phyloP scores from a whole-genome alignment of 2,888 invertebrate genomes.

The Zootermopsis nevadensis region DNA sequence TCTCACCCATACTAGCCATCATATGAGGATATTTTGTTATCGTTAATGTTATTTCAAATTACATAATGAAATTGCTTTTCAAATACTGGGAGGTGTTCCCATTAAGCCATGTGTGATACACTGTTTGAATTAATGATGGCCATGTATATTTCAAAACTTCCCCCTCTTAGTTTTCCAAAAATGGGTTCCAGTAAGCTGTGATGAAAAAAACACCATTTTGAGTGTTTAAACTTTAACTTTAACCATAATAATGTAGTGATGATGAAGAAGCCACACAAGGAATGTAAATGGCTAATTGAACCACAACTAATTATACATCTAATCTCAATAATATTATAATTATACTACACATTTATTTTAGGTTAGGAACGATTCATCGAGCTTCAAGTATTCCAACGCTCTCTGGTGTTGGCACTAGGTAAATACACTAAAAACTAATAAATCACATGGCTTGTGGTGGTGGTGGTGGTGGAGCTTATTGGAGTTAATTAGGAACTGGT shows the following conservation, averaged over 20 bases:
- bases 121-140: no score
- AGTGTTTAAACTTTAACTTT: background rate
- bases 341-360: conserved; percentile 59
- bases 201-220: background rate
- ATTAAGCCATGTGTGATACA: no score
- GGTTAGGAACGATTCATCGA: conserved; percentile 83
- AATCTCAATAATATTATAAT: conserved; percentile 9
- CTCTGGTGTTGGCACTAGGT: conserved; percentile 80
- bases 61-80: no score
- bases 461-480: background rate
- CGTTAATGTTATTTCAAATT: no score
- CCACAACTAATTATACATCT: conserved; percentile 4
- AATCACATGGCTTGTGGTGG: background rate
- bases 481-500: no score
- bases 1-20: no score
- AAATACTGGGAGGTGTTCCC: no score
- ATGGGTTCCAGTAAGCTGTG: background rate
- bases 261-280: no score
- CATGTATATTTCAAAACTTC: no score
- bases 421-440: conserved; percentile 60
- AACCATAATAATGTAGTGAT: background rate
- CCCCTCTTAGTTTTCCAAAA: background rate
- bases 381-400: conserved; percentile 92
- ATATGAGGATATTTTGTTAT: no score
- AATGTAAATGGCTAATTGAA: background rate